phyloP scores from a whole-genome alignment of 2,888 invertebrate genomes.

The Tridacna crocea region DNA sequence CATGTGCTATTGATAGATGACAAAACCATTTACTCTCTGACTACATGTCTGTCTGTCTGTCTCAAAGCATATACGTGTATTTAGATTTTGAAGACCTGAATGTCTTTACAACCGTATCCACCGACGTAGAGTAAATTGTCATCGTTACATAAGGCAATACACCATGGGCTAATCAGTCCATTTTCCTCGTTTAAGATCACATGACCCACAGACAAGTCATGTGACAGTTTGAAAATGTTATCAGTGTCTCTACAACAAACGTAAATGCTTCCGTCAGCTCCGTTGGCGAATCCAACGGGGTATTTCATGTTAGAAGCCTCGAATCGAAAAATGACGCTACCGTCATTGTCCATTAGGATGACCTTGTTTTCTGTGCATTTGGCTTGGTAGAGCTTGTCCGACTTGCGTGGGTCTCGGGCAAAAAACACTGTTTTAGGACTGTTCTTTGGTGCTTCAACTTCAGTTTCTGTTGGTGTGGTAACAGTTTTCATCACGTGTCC shows the following conservation, averaged over 20 bases:
- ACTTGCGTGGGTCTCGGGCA: background rate
- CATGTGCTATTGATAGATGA: no score
- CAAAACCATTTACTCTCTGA: background rate
- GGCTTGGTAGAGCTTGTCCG: background rate
- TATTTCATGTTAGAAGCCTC: slow-evolving; percentile 21
- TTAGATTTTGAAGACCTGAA: slow-evolving; percentile 3
- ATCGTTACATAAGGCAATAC: background rate
- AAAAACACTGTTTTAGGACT: background rate
- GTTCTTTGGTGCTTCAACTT: background rate
- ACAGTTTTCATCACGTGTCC: background rate
- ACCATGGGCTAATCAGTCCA: slow-evolving; percentile 14
- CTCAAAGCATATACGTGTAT: no score
- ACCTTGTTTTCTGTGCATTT: background rate
- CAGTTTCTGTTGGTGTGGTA: no score
- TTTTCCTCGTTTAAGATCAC: slow-evolving; percentile 5
- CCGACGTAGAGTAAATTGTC: slow-evolving; percentile 3
- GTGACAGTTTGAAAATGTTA: slow-evolving; percentile 11
- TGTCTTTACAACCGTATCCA: slow-evolving; percentile 1
- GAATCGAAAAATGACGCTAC: slow-evolving; percentile 10
- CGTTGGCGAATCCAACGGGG: background rate
- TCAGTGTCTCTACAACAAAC: slow-evolving; percentile 15
- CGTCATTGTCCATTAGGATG: background rate
- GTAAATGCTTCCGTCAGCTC: background rate
- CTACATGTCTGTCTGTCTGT: background rate
- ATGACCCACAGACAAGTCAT: slow-evolving; percentile 13